These are phyloP conservation scores for Calypte anna DNA, from an alignment of 2,113 vertebrate genomes.

Conservation along the genomic window DNA sequence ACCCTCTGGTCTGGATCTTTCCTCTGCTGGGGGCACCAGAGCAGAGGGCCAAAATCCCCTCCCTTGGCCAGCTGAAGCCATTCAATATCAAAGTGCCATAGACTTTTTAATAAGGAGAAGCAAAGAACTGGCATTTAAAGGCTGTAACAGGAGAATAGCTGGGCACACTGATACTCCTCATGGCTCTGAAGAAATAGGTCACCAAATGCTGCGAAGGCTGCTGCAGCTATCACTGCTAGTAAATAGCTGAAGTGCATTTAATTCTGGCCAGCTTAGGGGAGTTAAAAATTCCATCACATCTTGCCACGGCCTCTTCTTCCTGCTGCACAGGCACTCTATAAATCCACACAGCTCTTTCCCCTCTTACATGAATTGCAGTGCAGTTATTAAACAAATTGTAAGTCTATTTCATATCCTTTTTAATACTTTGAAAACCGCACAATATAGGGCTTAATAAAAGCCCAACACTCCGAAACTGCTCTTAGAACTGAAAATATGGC, in stretches of 20 bases:
- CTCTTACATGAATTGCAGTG: slow-evolving; percentile 60
- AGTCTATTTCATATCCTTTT: slow-evolving; percentile 68
- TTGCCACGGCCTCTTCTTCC: not conserved
- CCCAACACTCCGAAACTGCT: slow-evolving; percentile 68
- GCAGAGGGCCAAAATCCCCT: too few relatives aligned
- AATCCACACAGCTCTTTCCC: slow-evolving; percentile 12
- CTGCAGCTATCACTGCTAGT: not conserved
- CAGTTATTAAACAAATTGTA: slow-evolving; percentile 75
- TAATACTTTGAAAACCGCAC: slow-evolving; percentile 71
- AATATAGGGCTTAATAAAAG: slow-evolving; percentile 76
- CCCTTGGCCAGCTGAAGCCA: not conserved
- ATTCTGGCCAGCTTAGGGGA: slow-evolving; percentile 15
- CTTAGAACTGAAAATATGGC: slow-evolving; percentile 78
- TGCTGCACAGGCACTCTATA: slow-evolving; percentile 12
- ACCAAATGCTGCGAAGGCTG: not conserved
- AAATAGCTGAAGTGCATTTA: slow-evolving; percentile 7
- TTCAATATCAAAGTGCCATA: not conserved
- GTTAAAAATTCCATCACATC: slow-evolving; percentile 42
- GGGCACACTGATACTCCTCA: not conserved
- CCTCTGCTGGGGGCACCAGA: too few relatives aligned
- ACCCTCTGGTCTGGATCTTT: too few relatives aligned
- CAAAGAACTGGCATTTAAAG: not conserved
- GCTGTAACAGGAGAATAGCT: not conserved
- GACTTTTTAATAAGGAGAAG: not conserved
- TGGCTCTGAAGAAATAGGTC: not conserved